Evolutionary conservation across 1,140 invertebrate genomes (phyloP).

Genomic region (Euborellia annulipes): DNA sequence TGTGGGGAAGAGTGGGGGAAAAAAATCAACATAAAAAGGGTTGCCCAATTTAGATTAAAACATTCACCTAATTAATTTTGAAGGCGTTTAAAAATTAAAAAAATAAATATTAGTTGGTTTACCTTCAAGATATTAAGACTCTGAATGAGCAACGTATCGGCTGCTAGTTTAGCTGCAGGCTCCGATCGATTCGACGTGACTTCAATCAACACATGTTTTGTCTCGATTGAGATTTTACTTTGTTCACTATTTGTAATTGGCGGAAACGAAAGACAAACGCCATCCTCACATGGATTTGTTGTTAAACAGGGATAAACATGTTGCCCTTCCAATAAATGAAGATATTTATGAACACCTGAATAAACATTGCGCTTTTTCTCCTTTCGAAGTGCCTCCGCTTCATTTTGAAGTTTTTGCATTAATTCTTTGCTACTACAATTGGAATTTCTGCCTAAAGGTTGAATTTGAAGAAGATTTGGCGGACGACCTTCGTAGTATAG

Average conservation of each 20-base stretch:
- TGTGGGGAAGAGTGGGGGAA: too few relatives aligned
- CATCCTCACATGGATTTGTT: constrained; percentile 28
- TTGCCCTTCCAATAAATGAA: constrained; percentile 62
- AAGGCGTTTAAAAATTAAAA: too few relatives aligned
- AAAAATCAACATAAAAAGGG: too few relatives aligned
- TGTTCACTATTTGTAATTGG: constrained; percentile 68
- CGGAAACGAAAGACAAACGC: constrained; percentile 60
- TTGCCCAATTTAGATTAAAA: too few relatives aligned
- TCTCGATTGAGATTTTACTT: constrained; percentile 40
- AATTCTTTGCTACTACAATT: constrained; percentile 44
- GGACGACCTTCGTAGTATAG: constrained; percentile 45
- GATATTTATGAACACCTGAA: constrained; percentile 65
- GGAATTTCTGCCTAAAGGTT: constrained; percentile 43
- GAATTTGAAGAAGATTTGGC: constrained; percentile 42
- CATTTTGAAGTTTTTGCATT: constrained; percentile 46
- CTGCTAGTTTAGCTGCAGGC: too few relatives aligned
- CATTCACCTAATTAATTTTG: too few relatives aligned
- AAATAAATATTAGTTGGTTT: not conserved
- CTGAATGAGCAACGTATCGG: too few relatives aligned
- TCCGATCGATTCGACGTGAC: not conserved
- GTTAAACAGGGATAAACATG: constrained; percentile 49
- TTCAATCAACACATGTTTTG: constrained; percentile 11
- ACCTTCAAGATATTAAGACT: too few relatives aligned
- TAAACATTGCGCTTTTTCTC: constrained; percentile 66
- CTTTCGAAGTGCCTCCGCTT: constrained; percentile 56